Evolutionary conservation across 2,113 vertebrate species (phyloP).

Genomic region (Acanthochromis polyacanthus): DNA sequence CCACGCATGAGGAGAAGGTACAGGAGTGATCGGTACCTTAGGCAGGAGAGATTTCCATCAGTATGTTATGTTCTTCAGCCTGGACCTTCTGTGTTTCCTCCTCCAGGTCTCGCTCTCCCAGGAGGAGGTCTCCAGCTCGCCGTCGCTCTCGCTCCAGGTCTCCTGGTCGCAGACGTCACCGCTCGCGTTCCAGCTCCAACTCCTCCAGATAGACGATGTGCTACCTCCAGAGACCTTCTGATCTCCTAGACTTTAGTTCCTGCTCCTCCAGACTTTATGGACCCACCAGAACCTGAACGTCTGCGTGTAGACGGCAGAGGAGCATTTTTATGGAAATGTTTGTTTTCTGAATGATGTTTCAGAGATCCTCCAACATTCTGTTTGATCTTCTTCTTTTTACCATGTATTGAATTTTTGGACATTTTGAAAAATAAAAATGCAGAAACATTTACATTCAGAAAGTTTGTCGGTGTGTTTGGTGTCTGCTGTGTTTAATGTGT

Average conservation of each 20-base stretch:
- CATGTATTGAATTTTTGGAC: slow-evolving; percentile 62
- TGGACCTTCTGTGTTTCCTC: background rate
- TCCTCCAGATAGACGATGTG: slow-evolving; percentile 90
- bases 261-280: slow-evolving; percentile 5
- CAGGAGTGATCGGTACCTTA: background rate
- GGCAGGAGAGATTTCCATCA: background rate
- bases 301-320: slow-evolving; percentile 15
- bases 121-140: slow-evolving; percentile 93
- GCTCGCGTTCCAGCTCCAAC: slow-evolving; percentile 98
- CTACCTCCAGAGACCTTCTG: background rate
- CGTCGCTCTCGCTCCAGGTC: slow-evolving; percentile 94
- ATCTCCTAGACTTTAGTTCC: slow-evolving; percentile 12
- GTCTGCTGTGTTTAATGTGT: no score
- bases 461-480: background rate
- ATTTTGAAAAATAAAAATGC: slow-evolving; percentile 73
- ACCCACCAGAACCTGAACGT: slow-evolving; percentile 31
- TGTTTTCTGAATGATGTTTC: slow-evolving; percentile 14
- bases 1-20: slow-evolving; percentile 97
- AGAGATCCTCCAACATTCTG: slow-evolving; percentile 34
- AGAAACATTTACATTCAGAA: slow-evolving; percentile 20
- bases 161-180: slow-evolving; percentile 93
- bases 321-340: slow-evolving; percentile 21
- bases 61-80: no score
- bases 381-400: slow-evolving; percentile 53
- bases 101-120: slow-evolving; percentile 91